Conservation (phyloP, 64 coral and sea anemone genomes). For the Montipora capricornis region DNA sequence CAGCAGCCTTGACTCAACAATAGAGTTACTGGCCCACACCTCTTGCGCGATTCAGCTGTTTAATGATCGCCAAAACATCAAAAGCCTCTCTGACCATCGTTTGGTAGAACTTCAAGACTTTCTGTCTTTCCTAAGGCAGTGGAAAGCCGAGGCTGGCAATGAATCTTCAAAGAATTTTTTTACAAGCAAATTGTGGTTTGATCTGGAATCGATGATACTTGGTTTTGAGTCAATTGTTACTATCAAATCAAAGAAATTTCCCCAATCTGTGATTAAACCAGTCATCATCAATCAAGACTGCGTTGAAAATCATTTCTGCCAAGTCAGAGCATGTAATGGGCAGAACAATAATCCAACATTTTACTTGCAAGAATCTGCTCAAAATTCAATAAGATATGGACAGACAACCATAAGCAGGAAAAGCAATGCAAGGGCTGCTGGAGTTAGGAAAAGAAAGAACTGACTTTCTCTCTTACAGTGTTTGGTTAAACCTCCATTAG, state of each 20-base stretch:
- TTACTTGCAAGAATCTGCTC: neutral
- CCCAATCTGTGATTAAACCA: slow-evolving; percentile 9
- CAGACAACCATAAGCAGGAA: neutral
- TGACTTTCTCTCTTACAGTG: too few relatives aligned
- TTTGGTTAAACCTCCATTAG: too few relatives aligned
- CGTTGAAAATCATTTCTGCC: slow-evolving; percentile 50
- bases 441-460: too few relatives aligned
- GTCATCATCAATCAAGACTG: slow-evolving; percentile 43
- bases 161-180: neutral
- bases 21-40: neutral
- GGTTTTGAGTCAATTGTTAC: slow-evolving; percentile 11
- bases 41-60: neutral
- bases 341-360: slow-evolving; percentile 48
- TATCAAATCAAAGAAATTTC: slow-evolving; percentile 13
- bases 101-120: neutral
- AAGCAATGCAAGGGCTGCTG: too few relatives aligned
- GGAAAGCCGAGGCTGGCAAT: neutral
- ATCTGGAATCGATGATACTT: slow-evolving; percentile 25
- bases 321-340: slow-evolving; percentile 40
- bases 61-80: neutral
- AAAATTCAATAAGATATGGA: slow-evolving; percentile 7
- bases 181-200: slow-evolving; percentile 27
- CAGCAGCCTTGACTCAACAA: neutral
- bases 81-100: neutral
- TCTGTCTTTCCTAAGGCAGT: neutral